Conservation (phyloP, 2,888 invertebrate species). For the Philereme transversata region DNA sequence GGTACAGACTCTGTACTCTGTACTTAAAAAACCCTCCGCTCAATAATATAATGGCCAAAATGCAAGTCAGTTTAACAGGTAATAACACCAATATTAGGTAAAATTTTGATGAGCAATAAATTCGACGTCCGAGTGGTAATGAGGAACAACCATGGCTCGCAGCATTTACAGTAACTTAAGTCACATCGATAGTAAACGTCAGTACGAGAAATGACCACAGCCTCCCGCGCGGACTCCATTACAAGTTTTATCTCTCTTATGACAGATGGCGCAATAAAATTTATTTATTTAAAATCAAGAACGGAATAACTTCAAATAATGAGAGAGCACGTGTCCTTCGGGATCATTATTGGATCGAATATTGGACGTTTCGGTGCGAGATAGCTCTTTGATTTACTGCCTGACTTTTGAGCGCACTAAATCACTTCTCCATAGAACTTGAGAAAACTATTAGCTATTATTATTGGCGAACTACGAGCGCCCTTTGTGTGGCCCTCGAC, state of each 20-base stretch:
- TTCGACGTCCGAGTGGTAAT: slow-evolving; percentile 61
- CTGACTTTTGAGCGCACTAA: slow-evolving; percentile 78
- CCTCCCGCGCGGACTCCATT: slow-evolving; percentile 66
- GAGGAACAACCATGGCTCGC: slow-evolving; percentile 61
- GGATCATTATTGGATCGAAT: slow-evolving; percentile 63
- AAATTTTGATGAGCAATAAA: slow-evolving; percentile 71
- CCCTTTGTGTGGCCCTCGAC: slow-evolving; percentile 63
- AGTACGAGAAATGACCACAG: slow-evolving; percentile 41
- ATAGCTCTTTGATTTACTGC: slow-evolving; percentile 78
- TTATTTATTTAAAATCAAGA: slow-evolving; percentile 78
- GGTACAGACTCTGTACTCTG: too few relatives aligned
- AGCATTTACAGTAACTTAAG: slow-evolving; percentile 70
- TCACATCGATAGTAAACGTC: slow-evolving; percentile 76
- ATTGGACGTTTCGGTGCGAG: slow-evolving; percentile 62
- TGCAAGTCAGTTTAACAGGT: slow-evolving; percentile 37
- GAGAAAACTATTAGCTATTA: slow-evolving; percentile 82
- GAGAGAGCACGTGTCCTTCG: slow-evolving; percentile 75
- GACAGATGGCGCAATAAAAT: slow-evolving; percentile 81
- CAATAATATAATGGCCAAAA: slow-evolving; percentile 34
- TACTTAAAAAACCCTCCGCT: slow-evolving; percentile 24
- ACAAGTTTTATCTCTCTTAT: slow-evolving; percentile 73
- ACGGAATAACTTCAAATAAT: slow-evolving; percentile 71
- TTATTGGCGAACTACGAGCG: slow-evolving; percentile 73
- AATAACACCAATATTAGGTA: slow-evolving; percentile 45
- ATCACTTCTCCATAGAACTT: slow-evolving; percentile 79